Percentiles rank a stretch among this genome's conserved stretches.
These are phyloP conservation scores for Ypsolopha sequella DNA, from an alignment of 2,888 invertebrate genomes.

Conservation along the genomic window DNA sequence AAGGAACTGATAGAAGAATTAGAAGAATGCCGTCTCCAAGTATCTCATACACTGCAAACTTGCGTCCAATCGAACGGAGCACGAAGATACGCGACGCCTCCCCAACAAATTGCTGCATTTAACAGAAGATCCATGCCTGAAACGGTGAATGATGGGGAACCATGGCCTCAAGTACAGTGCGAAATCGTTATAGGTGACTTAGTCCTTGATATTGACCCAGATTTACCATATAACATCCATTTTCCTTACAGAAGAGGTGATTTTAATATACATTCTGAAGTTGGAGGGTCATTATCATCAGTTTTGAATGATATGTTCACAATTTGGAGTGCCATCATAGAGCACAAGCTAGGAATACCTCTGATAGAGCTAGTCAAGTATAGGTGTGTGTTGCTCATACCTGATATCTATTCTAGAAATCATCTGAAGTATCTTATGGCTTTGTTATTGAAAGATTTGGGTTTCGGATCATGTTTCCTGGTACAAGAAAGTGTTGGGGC, in stretches of 20 bases:
- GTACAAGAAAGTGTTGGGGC: slow-evolving; percentile 77
- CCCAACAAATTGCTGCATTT: slow-evolving; percentile 90
- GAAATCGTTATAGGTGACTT: slow-evolving; percentile 83
- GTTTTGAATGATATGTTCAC: slow-evolving; percentile 87
- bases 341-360: slow-evolving; percentile 81
- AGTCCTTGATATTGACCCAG: slow-evolving; percentile 76
- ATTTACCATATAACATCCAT: slow-evolving; percentile 84
- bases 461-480: slow-evolving; percentile 87
- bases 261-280: slow-evolving; percentile 84
- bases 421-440: slow-evolving; percentile 89
- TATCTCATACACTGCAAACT: slow-evolving; percentile 88
- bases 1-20: slow-evolving; percentile 81
- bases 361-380: slow-evolving; percentile 79
- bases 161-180: slow-evolving; percentile 74
- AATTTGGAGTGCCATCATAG: slow-evolving; percentile 89
- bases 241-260: slow-evolving; percentile 92
- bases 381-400: slow-evolving; percentile 88
- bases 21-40: slow-evolving; percentile 86
- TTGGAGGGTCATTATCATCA: slow-evolving; percentile 88
- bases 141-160: slow-evolving; percentile 65
- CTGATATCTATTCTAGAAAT: slow-evolving; percentile 89
- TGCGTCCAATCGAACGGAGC: slow-evolving; percentile 87
- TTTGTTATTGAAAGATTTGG: slow-evolving; percentile 82
- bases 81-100: slow-evolving; percentile 86
- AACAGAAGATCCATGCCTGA: slow-evolving; percentile 86